Base-by-base conservation (phyloP, 2,888 invertebrate species). In the Lasioglossum villosulum region DNA sequence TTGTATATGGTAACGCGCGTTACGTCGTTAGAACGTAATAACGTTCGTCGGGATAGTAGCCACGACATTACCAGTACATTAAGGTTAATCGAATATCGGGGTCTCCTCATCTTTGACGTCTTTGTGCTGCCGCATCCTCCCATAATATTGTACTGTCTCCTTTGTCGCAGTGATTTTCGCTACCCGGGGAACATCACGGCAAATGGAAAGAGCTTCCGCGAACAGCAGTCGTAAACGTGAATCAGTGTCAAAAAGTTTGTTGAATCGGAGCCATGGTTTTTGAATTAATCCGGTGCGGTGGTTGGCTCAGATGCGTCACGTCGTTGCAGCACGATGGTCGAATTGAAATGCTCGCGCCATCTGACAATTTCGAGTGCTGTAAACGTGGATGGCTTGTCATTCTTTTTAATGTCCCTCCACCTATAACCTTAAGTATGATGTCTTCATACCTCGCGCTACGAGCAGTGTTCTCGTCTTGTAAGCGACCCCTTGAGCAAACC, bases 81-180 rank as follows among this genome's bases (percentile, higher is more conserved):
- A 77, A 77, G 68, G 79, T 85, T 84, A 86, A 85, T 80, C 72
- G 79, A 56, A 84, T 82, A 80, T 85, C 48, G 70, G 52, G 71
- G 73, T 39, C 74, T 71, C 63, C 74, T 74, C 80, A 75, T 85
- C 76, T 80, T 77, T 70, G 76, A 63, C 42, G 56, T 80, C 73
- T 73, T 74, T 37, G 34, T 6, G 72, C 63, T 2, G 39, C 66
- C 37, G 52, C 34, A 45, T 30, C 27, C 23, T 23, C 4, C 3
- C 4, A 63, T 5, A 37, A 37, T 74, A 80, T 79, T 45, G 16
- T 2, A 42, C 42, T 42, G 42, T 42, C 10, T 42, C 39, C 63
- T 76, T 79, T 79, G 72, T 76, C 16, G 30, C 63, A n/a, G n/a
- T 27, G 37, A 8, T n/a, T 19, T 30, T 1, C 27, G 4, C 23